Base-by-base conservation (phyloP, 2,888 invertebrate genomes). In the Meghimatium bilineatum region DNA sequence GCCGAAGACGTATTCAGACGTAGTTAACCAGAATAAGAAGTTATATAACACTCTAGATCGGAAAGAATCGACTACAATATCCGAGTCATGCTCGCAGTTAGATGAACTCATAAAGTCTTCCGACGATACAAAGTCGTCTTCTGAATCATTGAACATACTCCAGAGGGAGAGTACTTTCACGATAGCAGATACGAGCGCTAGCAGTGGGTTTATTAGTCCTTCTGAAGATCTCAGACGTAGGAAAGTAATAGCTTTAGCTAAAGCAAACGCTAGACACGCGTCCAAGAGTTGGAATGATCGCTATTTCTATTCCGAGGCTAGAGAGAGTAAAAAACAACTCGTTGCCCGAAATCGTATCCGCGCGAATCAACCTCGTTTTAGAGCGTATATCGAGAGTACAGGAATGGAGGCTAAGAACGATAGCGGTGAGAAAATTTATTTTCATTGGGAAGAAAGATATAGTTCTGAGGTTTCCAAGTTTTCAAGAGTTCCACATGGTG, bases 161-260 rank as follows among this genome's bases (percentile, higher is more conserved):
- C n/a, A 36, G 60, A 82, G 77, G 36, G 82, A 82, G 32, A 69
- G 69, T 56, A 82, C 82, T 0, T 82, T 82, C 32, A 56, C 77
- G 5, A 77, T 82, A 0, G 29, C 77, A 14, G 69, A 82, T 29
- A 67, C n/a, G 38, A 38, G 26, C 10, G 36, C 44, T 1, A 77
- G 14, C 12, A 26, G 71, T 32, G 66, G 52, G 20, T 5, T 32
- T 2, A 34, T 74, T 23, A 75, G 49, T 32, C 56, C 77, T 5
- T 6, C 32, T 0, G 82, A 77, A 52, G 71, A 77, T 12, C 71
- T 82, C 6, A 67, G 77, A 23, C 82, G 71, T 1, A 67, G 76
- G 29, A 82, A 82, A 56, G 82, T 77, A 17, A 34, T 82, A 38
- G 77, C 71, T 32, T 38, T 82, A 38, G 82, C 82, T 0, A 82